Evolutionary conservation across 2,113 vertebrate species (phyloP), one percentile per base, ranked within the genome.

Genomic region (Aix galericulata): DNA sequence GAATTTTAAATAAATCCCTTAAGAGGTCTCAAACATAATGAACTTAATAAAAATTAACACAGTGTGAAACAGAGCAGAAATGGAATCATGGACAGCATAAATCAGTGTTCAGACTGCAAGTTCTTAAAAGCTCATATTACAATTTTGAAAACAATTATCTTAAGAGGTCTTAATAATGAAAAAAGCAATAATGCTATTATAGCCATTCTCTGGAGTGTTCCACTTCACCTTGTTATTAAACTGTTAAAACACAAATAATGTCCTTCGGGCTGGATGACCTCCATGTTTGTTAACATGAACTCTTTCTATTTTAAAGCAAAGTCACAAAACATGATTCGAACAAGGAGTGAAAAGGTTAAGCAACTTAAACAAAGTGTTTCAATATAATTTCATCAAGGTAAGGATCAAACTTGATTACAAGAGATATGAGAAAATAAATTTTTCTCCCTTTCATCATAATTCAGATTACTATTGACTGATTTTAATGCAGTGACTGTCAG

Each of bases 31-130:
- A 97, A 96, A 96, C 95, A 96, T 97, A 97, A 98, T 98, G 93
- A 98, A 97, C 82, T 97, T 98, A 97, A 98, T 98, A 97, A 98
- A 99, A 98, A 98, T 98, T 95, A 98, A 97, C 97, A 96, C 80
- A 94, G 93, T 97, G 96, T 94, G 91, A 98, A 97, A 95, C 72
- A 74, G 72, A 96, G 94, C 87, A 94, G 86, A 98, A 97, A 97
- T 88, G 63, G 82, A 97, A 95, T 90, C 84, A 95, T 8, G 92
- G 95, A 76, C 81, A 96, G 73, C 76, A 96, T 95, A 97, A 97
- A 97, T 97, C 73, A 91, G 83, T 86, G 79, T 91, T 95, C 74
- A 96, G 59, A 91, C 62, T 91, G 73, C 18, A 4, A 97, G 68
- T 96, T 97, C 92, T 96, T 96, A 97, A 97, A 97, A 93, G 84